Conservation (phyloP, 2,113 vertebrate genomes). For the Pavo muticus region DNA sequence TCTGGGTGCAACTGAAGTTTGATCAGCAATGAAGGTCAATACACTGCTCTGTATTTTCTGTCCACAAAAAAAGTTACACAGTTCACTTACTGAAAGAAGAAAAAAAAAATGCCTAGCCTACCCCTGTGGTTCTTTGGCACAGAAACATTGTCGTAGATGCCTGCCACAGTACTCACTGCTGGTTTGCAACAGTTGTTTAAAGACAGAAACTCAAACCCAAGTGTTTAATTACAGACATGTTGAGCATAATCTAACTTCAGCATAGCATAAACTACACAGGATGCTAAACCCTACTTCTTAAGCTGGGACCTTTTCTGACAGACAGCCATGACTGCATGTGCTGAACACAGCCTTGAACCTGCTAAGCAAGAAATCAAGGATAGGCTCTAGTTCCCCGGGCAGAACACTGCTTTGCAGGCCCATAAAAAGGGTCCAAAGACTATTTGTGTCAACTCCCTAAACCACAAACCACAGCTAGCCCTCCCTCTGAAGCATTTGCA, state of each 20-base stretch:
- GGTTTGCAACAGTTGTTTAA: conserved; percentile 10
- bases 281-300: not conserved
- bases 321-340: not conserved
- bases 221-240: conserved; percentile 7
- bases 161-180: not conserved
- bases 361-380: conserved; percentile 15
- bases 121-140: not conserved
- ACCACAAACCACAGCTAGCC: conserved; percentile 56
- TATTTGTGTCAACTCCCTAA: conserved; percentile 60
- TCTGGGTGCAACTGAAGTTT: conserved; percentile 23
- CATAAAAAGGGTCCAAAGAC: conserved; percentile 34
- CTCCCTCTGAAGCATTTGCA: conserved; percentile 31
- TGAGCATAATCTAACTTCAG: not conserved
- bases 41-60: not conserved
- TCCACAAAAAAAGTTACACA: conserved; percentile 8
- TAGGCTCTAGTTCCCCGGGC: not conserved
- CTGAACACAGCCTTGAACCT: conserved; percentile 1
- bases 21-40: conserved; percentile 35
- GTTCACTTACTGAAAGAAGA: not conserved
- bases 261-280: not conserved
- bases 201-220: conserved; percentile 30
- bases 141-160: not conserved
- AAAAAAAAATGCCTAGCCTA: not conserved
- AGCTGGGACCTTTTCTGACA: not conserved
- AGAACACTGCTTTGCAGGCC: conserved; percentile 13